Evolutionary conservation across 2,888 invertebrate genomes (phyloP).

Genomic region (Morpho deidamia): DNA sequence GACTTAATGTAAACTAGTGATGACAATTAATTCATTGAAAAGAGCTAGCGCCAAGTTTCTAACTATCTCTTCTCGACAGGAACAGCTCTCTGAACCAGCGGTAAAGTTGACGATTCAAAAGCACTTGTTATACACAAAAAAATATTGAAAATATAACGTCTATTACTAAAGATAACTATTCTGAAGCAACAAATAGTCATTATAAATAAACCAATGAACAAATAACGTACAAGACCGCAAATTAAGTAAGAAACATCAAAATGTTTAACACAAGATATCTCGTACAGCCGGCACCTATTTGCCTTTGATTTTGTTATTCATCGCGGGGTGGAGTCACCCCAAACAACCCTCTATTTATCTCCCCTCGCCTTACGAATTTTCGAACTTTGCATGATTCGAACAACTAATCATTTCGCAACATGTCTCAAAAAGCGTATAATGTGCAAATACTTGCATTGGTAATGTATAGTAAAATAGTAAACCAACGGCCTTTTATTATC

Average conservation of each 20-base stretch:
- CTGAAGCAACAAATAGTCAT: no score
- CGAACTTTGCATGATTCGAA: conserved; percentile 26
- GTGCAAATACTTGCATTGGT: conserved; percentile 13
- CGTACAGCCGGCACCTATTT: conserved; percentile 17
- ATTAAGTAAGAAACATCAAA: conserved; percentile 5
- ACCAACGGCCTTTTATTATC: no score
- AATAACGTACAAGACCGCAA: not conserved
- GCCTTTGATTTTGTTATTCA: conserved; percentile 56
- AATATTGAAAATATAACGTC: no score
- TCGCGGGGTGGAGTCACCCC: conserved; percentile 31
- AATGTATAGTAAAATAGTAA: not conserved
- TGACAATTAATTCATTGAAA: no score
- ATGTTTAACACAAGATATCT: conserved; percentile 13
- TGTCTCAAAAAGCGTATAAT: conserved; percentile 22
- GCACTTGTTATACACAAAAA: no score
- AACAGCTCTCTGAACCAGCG: no score
- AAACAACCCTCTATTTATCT: conserved; percentile 11
- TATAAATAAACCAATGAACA: not conserved
- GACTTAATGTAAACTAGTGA: no score
- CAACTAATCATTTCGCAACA: conserved; percentile 31
- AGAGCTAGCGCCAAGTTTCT: no score
- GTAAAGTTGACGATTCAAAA: no score
- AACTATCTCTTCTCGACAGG: no score
- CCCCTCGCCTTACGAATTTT: conserved; percentile 25
- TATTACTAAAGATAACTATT: no score